Evolutionary conservation across 1,140 invertebrate genomes (phyloP).

Genomic region (Zaprionus lachaisei): DNA sequence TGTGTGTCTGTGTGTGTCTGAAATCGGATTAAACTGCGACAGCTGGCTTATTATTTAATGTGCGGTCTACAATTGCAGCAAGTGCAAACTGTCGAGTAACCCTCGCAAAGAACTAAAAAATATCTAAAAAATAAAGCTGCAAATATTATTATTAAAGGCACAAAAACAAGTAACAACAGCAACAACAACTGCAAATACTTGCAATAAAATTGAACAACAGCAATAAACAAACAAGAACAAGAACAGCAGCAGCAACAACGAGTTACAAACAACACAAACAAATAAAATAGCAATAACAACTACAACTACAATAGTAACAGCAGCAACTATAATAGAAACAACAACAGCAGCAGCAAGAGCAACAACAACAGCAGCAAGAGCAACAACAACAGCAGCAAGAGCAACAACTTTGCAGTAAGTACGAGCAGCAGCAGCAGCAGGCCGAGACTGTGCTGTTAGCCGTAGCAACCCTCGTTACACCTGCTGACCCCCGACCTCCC

Average conservation of each 20-base stretch:
- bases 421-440: conserved; percentile 42
- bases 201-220: conserved; percentile 36
- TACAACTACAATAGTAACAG: conserved; percentile 17
- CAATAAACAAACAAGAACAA: conserved; percentile 31
- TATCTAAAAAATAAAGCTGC: conserved; percentile 22
- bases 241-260: not conserved
- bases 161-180: conserved; percentile 25
- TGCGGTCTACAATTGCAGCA: conserved; percentile 24
- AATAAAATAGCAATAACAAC: conserved; percentile 9
- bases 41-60: conserved; percentile 38
- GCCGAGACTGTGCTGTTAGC: conserved; percentile 4
- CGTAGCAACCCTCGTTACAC: conserved; percentile 47
- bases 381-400: conserved; percentile 39
- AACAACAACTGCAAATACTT: conserved; percentile 23
- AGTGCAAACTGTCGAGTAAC: conserved; percentile 52
- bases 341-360: not conserved
- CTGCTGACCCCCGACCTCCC: conserved; percentile 29
- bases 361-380: conserved; percentile 27
- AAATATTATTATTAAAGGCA: conserved; percentile 12
- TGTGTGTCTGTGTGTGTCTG: conserved; percentile 17
- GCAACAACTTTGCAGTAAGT: conserved; percentile 72
- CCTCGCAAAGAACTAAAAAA: conserved; percentile 15
- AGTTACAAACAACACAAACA: not conserved
- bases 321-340: conserved; percentile 8
- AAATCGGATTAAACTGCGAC: conserved; percentile 56